Evolutionary conservation across 2,888 invertebrate species (phyloP), one percentile per base, ranked within the genome.

Genomic region (Synergus laeviventris): DNA sequence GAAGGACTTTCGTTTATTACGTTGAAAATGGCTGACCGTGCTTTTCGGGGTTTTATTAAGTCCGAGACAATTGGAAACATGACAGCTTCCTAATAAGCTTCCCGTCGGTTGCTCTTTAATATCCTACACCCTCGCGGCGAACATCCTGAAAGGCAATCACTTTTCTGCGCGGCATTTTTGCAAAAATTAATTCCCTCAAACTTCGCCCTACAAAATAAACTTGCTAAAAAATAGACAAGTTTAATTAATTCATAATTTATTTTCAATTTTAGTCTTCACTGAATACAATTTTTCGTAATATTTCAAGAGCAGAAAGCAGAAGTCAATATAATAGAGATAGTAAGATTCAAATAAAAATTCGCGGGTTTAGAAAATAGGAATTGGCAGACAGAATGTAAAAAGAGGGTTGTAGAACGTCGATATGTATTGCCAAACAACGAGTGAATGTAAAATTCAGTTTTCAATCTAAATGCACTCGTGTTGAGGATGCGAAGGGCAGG

Each of bases 381-480:
- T 24, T 31, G 42, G 31, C 45, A 31, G 31, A n/a, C 16, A 49
- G 16, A 24, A 45, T 42, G 66, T 45, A 45, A 70, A 49, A 36
- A 24, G 70, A 18, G 49, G 49, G n/a, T 16, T n/a, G 49, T 49
- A n/a, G 70, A 70, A 49, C 24, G 49, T 49, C 70, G 86, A 86
- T 88, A 86, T 87, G 86, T 88, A 87, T 87, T 86, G 86, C 79
- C 83, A 85, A 87, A 85, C 86, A 87, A 86, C 85, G 81, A 81
- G 83, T 84, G 84, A 86, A 87, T 88, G 86, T 86, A 87, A 86
- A 88, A 88, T 88, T 88, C 84, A 88, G 86, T 86, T 86, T 89
- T 87, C 87, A 86, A 88, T 88, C 87, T 87, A 88, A 87, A 87
- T 88, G 88, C 86, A 87, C 85, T 83, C 76, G 80, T 79, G 82